Evolutionary conservation across 1,140 invertebrate genomes (phyloP).

Genomic region (Akabosia matsudoensis): DNA sequence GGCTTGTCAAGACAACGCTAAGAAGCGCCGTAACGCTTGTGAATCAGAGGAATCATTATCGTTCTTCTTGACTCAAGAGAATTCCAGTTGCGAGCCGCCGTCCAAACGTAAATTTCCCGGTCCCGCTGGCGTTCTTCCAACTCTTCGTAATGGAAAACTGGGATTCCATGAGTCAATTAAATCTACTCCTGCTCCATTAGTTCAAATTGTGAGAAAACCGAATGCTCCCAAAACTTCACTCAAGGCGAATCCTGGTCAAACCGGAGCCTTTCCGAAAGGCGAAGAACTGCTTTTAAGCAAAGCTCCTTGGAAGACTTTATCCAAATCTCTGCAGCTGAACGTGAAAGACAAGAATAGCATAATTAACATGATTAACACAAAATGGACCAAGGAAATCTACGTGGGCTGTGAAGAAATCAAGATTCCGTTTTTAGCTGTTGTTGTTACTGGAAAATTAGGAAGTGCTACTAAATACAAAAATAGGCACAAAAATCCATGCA

Average conservation of each 20-base stretch:
- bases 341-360: neutral
- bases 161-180: too few species aligned
- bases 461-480: neutral
- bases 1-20: too few species aligned
- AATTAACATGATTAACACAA: neutral
- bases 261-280: too few species aligned
- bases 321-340: neutral
- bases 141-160: neutral
- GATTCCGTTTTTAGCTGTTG: conserved; percentile 2
- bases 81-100: neutral
- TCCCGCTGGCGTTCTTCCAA: neutral
- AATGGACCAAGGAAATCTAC: neutral
- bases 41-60: neutral
- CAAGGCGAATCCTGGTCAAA: neutral
- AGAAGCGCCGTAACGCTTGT: neutral
- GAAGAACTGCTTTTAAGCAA: neutral
- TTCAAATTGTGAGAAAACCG: neutral
- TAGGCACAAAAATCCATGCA: neutral
- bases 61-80: neutral
- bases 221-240: neutral
- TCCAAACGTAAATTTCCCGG: conserved; percentile 6
- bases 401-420: neutral
- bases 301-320: neutral
- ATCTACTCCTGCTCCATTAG: neutral
- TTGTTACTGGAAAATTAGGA: neutral